These are phyloP conservation scores for Aphaenogaster ashmeadi DNA, from an alignment of 1,140 invertebrate species.

Conservation along the genomic window DNA sequence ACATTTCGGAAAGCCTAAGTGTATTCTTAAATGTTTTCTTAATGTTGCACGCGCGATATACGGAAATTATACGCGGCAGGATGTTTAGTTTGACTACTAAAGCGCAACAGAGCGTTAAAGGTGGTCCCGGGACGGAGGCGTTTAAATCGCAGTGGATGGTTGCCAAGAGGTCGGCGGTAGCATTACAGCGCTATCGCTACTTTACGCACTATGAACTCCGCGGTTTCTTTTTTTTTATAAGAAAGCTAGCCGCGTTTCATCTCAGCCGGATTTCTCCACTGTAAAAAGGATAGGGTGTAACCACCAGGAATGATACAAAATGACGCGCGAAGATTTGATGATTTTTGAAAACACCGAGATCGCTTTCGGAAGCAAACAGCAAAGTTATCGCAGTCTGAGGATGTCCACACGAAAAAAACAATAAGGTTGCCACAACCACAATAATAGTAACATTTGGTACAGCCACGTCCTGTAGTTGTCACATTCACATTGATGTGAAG, in stretches of 20 bases:
- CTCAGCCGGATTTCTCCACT: not conserved
- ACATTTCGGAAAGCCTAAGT: not conserved
- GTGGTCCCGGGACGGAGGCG: constrained; percentile 20
- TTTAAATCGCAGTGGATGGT: constrained; percentile 42
- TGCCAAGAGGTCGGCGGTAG: constrained; percentile 37
- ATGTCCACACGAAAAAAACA: no score
- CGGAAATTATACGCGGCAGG: not conserved
- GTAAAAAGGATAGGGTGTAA: not conserved
- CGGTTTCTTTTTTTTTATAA: constrained; percentile 14
- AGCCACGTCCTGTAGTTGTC: no score
- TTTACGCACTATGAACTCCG: constrained; percentile 17
- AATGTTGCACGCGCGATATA: not conserved
- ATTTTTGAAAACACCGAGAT: not conserved
- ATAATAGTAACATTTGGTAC: no score
- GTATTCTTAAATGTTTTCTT: not conserved
- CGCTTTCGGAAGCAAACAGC: not conserved
- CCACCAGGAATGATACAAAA: not conserved
- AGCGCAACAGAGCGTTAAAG: constrained; percentile 48
- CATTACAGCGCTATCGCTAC: constrained; percentile 34
- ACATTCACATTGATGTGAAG: no score
- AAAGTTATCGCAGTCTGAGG: not conserved
- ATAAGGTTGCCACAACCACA: no score
- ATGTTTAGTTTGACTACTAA: constrained; percentile 37
- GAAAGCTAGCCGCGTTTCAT: not conserved
- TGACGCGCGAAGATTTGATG: not conserved